phyloP scores from a whole-genome alignment of 2,797 vertebrate species.

The Lithobates sylvaticus region DNA sequence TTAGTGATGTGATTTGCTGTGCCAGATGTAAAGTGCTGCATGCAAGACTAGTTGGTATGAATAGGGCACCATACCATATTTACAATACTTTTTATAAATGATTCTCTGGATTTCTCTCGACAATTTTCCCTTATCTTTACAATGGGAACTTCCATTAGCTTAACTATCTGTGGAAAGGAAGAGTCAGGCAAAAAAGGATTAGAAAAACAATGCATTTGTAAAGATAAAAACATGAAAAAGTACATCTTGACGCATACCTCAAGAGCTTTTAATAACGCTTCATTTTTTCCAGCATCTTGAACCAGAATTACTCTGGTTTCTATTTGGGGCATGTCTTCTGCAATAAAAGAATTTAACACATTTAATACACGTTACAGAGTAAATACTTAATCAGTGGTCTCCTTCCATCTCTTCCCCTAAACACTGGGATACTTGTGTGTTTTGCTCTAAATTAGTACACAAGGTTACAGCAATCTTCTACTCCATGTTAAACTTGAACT shows the following conservation, averaged over 20 bases:
- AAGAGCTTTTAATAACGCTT: constrained; percentile 86
- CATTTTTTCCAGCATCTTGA: constrained; percentile 81
- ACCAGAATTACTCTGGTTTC: constrained; percentile 91
- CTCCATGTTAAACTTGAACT: no score
- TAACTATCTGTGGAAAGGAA: constrained; percentile 89
- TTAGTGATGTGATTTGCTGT: constrained; percentile 51
- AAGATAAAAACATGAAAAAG: constrained; percentile 36
- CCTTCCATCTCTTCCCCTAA: not conserved
- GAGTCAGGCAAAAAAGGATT: constrained; percentile 67
- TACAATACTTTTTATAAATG: constrained; percentile 95
- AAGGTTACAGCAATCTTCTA: no score
- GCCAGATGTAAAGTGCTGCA: constrained; percentile 72
- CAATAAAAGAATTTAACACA: not conserved
- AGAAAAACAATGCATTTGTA: constrained; percentile 52
- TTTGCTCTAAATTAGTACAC: not conserved
- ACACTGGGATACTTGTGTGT: no score
- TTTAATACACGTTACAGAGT: not conserved
- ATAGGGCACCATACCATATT: constrained; percentile 89
- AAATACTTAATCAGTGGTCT: not conserved
- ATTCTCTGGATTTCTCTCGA: constrained; percentile 86
- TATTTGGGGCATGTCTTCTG: constrained; percentile 90
- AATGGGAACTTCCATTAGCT: constrained; percentile 96
- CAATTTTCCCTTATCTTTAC: constrained; percentile 95
- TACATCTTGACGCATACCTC: constrained; percentile 78
- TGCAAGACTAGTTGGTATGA: constrained; percentile 70